These are phyloP conservation scores for Otolemur garnettii DNA, from an alignment of 2,113 vertebrate species.

Conservation along the genomic window DNA sequence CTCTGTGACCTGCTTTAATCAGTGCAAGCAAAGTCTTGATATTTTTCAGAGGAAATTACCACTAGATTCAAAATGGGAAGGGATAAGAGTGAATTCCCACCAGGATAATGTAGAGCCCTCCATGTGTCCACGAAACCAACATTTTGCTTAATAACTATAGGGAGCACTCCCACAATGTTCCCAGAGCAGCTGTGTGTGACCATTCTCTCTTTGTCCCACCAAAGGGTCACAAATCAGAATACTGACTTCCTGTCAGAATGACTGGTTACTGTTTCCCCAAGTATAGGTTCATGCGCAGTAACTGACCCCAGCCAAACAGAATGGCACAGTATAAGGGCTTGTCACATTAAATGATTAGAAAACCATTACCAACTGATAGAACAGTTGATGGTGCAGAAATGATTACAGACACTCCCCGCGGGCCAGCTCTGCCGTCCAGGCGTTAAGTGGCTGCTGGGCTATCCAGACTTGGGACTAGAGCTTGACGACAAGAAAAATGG, in stretches of 20 bases:
- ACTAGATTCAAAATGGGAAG: background rate
- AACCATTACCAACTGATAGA: constrained; percentile 66
- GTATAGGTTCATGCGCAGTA: constrained; percentile 70
- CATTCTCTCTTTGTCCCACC: background rate
- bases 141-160: constrained; percentile 32
- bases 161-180: constrained; percentile 65
- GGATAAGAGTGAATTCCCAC: background rate
- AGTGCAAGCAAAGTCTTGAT: background rate
- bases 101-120: background rate
- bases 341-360: constrained; percentile 72
- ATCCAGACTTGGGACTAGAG: background rate
- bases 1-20: background rate
- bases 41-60: constrained; percentile 1
- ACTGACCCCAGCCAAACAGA: constrained; percentile 67
- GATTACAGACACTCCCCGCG: background rate
- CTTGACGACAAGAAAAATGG: background rate
- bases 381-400: background rate
- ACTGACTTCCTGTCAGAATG: constrained; percentile 55
- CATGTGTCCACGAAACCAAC: background rate
- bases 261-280: constrained; percentile 68
- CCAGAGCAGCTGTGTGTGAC: background rate
- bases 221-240: constrained; percentile 51
- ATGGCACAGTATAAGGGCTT: constrained; percentile 29
- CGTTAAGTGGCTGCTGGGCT: background rate
- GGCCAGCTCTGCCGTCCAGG: background rate